Base-by-base conservation (phyloP, 2,113 vertebrate genomes). In the Phylloscopus trochiloides region DNA sequence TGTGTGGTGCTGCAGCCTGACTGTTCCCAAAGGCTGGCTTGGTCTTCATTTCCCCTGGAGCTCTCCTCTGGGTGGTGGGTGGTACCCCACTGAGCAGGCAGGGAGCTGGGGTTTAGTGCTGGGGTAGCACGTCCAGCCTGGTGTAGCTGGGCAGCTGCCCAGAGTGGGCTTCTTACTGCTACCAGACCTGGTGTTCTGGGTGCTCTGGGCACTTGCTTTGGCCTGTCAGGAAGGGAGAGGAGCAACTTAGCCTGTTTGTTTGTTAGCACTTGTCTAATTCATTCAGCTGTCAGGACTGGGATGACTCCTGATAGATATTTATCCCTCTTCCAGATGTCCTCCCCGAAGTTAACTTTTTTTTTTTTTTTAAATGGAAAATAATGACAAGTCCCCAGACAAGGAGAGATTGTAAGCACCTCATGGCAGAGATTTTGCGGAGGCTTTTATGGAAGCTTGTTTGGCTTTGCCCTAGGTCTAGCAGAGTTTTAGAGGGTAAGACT, bases 111-210 rank as follows among this genome's bases (percentile, higher is more conserved):
- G 7, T 58, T 65, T 81, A 5, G 22, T 73, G 12, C 42, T 40
- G 17, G 29, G 29, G 15, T 50, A 71, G 43, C 0, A 1, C 21
- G 14, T 47, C 20, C 36, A 32, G 82, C 25, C 59, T 79, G 63
- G 17, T n/a, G 31, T 34, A 32, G 29, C 51, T 74, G 77, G 67
- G 32, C 31, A 32, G 10, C 82, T 78, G 55, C 42, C 15, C 1
- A 4, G 7, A 5, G 19, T 70, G 63, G 55, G 50, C 63, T 80
- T 65, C 58, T 76, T 3, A 0, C n/a, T 84, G 0, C 59, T 77
- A 4, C 26, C 0, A 0, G 3, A 28, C 28, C 31, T 72, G 57
- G 43, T 1, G 0, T 52, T 71, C 1, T 3, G 31, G 20, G 21
- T 52, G 58, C 75, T 68, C 66, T 14, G 67, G 47, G 51, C 67